Conservation (phyloP, 1,140 invertebrate genomes). For the Pectinophora gossypiella region DNA sequence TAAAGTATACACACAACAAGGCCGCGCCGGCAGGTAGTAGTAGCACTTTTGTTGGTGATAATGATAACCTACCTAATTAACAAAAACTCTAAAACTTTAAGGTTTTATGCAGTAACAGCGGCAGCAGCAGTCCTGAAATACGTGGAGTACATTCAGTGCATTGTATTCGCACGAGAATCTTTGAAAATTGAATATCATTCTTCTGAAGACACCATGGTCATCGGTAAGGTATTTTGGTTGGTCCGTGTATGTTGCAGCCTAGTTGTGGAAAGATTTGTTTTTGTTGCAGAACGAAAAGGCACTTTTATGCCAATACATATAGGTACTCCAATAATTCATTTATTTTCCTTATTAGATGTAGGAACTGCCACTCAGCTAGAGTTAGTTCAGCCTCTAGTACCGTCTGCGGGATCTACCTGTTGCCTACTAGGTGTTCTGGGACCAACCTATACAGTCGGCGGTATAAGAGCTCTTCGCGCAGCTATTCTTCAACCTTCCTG, state of each 20-base stretch:
- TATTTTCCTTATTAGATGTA: conserved; percentile 73
- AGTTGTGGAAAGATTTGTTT: background rate
- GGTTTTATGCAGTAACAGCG: conserved; percentile 90
- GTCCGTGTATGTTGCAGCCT: no score
- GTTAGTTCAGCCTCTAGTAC: conserved; percentile 76
- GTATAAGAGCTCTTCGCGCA: conserved; percentile 84
- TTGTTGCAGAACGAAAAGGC: background rate
- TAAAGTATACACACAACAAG: no score
- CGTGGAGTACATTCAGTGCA: conserved; percentile 86
- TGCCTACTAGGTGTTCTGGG: conserved; percentile 86
- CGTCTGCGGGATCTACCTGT: conserved; percentile 56
- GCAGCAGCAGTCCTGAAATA: conserved; percentile 89
- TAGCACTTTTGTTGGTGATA: no score
- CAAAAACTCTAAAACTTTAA: no score
- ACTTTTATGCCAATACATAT: no score
- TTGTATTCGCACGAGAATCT: conserved; percentile 85
- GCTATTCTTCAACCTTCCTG: conserved; percentile 89
- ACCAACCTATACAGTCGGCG: conserved; percentile 86
- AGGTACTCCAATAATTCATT: background rate
- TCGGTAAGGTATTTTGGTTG: conserved; percentile 80
- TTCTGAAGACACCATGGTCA: conserved; percentile 88
- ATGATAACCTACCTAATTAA: no score
- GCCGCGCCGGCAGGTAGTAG: no score
- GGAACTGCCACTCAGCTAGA: conserved; percentile 84
- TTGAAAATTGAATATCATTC: conserved; percentile 89